A percentile compares a stretch with the other conserved stretches of the same genome.
Evolutionary conservation across 2,888 invertebrate species (phyloP).

Genomic region (Hypomecis atomaria): DNA sequence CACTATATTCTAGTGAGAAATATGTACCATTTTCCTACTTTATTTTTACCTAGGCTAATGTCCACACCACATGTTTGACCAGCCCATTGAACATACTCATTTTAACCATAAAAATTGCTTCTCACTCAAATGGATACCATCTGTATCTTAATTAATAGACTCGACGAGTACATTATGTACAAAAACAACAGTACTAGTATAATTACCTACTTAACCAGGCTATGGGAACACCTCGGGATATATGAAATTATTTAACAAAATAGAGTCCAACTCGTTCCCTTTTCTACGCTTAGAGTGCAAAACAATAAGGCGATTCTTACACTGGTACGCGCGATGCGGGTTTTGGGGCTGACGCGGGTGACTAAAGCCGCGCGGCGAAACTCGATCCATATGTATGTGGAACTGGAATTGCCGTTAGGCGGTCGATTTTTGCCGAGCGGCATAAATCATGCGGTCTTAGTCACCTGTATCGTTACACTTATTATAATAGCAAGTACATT

Average conservation of each 20-base stretch:
- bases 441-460: no score
- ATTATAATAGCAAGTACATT: no score
- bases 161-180: conserved; percentile 28
- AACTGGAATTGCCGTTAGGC: no score
- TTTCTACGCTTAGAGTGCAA: neutral
- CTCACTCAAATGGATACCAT: conserved; percentile 37
- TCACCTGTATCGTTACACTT: no score
- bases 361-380: no score
- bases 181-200: conserved; percentile 31
- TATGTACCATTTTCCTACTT: conserved; percentile 63
- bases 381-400: no score
- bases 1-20: conserved; percentile 74
- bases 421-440: no score
- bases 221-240: conserved; percentile 35
- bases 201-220: conserved; percentile 15
- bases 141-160: conserved; percentile 26
- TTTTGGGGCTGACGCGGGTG: no score
- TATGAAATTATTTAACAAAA: conserved; percentile 8
- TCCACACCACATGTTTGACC: conserved; percentile 25
- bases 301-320: no score
- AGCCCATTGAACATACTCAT: conserved; percentile 41
- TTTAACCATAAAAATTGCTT: conserved; percentile 39
- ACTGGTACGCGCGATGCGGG: no score
- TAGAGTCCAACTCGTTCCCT: neutral
- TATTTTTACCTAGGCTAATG: conserved; percentile 12